Conservation (phyloP, 2,113 vertebrate species). For the Hucho hucho region DNA sequence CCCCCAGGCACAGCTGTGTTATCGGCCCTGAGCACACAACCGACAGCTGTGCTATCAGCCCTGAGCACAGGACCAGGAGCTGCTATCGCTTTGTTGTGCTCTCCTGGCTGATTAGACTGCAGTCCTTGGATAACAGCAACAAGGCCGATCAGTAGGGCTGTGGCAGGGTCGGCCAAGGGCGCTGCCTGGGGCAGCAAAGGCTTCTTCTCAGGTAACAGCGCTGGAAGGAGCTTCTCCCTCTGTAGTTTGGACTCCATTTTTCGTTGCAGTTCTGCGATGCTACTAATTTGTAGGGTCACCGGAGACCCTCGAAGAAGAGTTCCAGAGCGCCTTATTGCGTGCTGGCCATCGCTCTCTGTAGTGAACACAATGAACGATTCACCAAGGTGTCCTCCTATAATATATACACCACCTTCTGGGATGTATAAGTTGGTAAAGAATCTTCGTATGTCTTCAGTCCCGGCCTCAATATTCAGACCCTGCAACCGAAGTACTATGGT, state of each 20-base stretch:
- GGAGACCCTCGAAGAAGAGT: conserved; percentile 78
- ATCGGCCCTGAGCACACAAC: neutral
- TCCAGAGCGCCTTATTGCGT: conserved; percentile 82
- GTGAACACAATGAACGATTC: conserved; percentile 95
- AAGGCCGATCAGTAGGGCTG: conserved; percentile 28
- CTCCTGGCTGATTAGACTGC: conserved; percentile 15
- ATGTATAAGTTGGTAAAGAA: conserved; percentile 89
- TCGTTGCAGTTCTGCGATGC: conserved; percentile 84
- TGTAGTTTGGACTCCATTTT: conserved; percentile 77
- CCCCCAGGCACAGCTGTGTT: neutral
- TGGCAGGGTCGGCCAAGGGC: neutral
- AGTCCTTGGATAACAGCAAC: conserved; percentile 49
- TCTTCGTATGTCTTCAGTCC: conserved; percentile 84
- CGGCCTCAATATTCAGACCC: conserved; percentile 87
- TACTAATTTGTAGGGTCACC: conserved; percentile 85
- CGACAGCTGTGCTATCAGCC: neutral
- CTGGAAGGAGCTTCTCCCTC: conserved; percentile 35
- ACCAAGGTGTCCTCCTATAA: conserved; percentile 85
- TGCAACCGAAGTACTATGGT: conserved; percentile 86
- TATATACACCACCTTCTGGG: conserved; percentile 90
- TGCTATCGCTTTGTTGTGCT: neutral
- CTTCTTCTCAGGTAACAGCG: neutral
- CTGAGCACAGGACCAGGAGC: neutral
- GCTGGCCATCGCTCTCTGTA: conserved; percentile 83
- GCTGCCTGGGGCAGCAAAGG: conserved; percentile 31